A percentile compares a stretch with the other conserved stretches of the same genome.
phyloP scores from a whole-genome alignment of 2,888 invertebrate genomes.

The Tiphia femorata region DNA sequence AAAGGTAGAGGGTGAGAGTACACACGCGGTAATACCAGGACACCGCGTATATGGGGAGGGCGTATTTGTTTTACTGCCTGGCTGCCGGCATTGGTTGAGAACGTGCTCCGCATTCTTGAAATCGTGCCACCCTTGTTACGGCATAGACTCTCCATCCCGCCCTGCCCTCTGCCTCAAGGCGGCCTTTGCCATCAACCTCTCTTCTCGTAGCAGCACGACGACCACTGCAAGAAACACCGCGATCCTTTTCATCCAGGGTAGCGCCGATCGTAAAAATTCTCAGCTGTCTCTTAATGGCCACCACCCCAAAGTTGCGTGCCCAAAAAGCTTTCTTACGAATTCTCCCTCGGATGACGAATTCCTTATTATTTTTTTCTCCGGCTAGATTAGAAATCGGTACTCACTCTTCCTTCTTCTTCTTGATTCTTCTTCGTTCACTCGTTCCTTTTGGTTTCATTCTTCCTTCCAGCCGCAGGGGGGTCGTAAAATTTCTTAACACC shows the following conservation, averaged over 20 bases:
- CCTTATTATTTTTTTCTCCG: no score
- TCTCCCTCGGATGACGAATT: no score
- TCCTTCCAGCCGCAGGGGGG: no score
- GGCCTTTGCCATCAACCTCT: slow-evolving; percentile 15
- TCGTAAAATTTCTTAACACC: no score
- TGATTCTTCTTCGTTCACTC: no score
- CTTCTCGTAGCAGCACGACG: slow-evolving; percentile 33
- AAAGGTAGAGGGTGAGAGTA: slow-evolving; percentile 12
- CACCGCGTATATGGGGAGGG: slow-evolving; percentile 61
- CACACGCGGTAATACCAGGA: slow-evolving; percentile 44
- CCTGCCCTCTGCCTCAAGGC: slow-evolving; percentile 17
- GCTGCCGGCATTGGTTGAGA: slow-evolving; percentile 68
- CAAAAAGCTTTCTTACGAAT: no score
- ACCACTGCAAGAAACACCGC: no score
- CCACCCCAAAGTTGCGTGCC: no score
- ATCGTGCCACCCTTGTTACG: slow-evolving; percentile 65
- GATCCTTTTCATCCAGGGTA: slow-evolving; percentile 14
- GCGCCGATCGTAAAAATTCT: slow-evolving; percentile 51
- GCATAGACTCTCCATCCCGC: slow-evolving; percentile 42
- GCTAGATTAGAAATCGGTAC: no score
- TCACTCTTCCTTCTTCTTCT: no score
- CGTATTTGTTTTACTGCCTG: slow-evolving; percentile 69
- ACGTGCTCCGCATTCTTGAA: slow-evolving; percentile 68
- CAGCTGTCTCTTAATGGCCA: no score
- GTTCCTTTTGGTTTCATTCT: no score